Evolutionary conservation across 2,888 invertebrate species (phyloP), one percentile per base, ranked within the genome.

Genomic region (Drosophila bunnanda): DNA sequence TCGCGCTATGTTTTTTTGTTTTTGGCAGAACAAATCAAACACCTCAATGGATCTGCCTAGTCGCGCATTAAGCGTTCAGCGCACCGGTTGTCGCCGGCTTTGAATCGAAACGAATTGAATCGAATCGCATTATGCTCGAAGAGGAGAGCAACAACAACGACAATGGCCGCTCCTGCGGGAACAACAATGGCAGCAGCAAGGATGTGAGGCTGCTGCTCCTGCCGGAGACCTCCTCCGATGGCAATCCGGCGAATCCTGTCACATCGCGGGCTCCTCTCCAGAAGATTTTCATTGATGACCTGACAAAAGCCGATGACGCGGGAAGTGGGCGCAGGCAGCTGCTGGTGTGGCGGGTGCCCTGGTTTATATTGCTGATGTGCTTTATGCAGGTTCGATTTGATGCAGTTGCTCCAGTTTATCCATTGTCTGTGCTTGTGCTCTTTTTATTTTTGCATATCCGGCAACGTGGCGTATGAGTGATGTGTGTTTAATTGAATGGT

Each of bases 311-410:
- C 17, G 30, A 9, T 17, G 41, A 13, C 7, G 55, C 7, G 12
- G 34, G 30, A 36, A 43, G 34, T 52, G 48, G 52, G 34, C 25
- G 13, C 53, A 64, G 79, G 22, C 69, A 62, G 5, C 80, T 72
- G 67, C 71, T 75, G 2, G 50, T 67, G 12, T 83, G 90, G 88
- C 84, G 80, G 56, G 76, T 90, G 59, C 90, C 90, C 60, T 91
- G 89, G 89, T 91, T 90, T 58, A 81, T 91, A 48, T 67, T 89
- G 46, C 60, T 77, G 67, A 90, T 89, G 79, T 79, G 82, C 59
- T 68, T 84, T 73, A 53, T 89, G 41, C 90, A 90, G 91, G 90
- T 90, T 75, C 43, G 36, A 61, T 48, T 61, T 50, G 53, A 30
- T 64, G 55, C 62, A 64, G 28, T 56, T 56, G 73, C 43, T 62